Conservation (phyloP, 1,140 invertebrate species). For the Oreohelix idahoensis region DNA sequence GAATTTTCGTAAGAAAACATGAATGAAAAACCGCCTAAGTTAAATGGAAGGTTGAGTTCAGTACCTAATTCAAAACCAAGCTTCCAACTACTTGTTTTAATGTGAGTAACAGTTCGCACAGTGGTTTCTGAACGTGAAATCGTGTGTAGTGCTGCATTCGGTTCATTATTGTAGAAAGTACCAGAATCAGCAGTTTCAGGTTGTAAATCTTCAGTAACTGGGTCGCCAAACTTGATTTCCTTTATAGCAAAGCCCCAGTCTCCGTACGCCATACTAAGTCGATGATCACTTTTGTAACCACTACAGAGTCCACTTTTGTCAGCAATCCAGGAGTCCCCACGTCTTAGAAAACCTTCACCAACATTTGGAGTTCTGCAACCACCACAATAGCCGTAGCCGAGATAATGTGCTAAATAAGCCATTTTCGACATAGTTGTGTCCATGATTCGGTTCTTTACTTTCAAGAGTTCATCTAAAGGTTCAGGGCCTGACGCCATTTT, state of each 20-base stretch:
- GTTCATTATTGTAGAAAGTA: not conserved
- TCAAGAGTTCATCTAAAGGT: not conserved
- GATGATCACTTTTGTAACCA: not conserved
- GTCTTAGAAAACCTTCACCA: conserved; percentile 7
- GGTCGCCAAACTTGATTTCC: conserved; percentile 15
- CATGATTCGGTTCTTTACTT: not conserved
- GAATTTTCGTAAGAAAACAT: not conserved
- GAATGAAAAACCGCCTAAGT: not conserved
- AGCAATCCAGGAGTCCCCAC: conserved; percentile 7
- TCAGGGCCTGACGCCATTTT: not conserved
- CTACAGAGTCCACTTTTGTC: not conserved
- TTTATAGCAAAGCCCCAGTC: conserved; percentile 19
- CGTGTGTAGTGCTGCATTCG: not conserved
- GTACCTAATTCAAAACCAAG: not conserved
- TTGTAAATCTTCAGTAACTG: not conserved
- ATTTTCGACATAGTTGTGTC: conserved; percentile 11
- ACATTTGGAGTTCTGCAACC: not conserved
- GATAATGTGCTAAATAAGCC: conserved; percentile 3
- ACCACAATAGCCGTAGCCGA: conserved; percentile 12
- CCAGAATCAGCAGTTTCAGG: not conserved
- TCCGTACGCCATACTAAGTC: not conserved
- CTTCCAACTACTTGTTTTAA: not conserved
- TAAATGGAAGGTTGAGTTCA: not conserved
- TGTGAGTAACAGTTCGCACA: not conserved
- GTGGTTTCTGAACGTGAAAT: not conserved